Conservation (phyloP, 2,888 invertebrate species). For the Athalia cordata region DNA sequence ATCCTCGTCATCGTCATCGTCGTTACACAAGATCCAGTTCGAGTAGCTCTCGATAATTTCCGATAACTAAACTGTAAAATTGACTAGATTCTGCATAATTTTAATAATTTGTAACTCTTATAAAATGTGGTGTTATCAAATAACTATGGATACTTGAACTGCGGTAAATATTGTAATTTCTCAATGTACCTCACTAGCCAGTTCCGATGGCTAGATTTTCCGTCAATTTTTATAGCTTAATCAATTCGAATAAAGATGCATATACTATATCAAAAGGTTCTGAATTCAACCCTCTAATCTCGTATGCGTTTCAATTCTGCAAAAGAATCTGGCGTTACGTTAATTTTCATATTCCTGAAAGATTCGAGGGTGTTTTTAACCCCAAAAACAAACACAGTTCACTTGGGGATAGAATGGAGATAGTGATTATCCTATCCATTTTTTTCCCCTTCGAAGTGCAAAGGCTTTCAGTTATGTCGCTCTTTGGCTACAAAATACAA, state of each 20-base stretch:
- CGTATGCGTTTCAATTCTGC: not conserved
- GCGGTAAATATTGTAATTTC: constrained; percentile 29
- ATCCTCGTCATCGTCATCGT: constrained; percentile 77
- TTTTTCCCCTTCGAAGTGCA: too few species aligned
- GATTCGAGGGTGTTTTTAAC: too few species aligned
- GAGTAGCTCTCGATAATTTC: constrained; percentile 80
- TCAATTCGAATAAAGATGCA: constrained; percentile 23
- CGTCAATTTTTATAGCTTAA: not conserved
- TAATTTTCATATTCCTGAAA: too few species aligned
- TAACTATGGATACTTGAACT: constrained; percentile 24
- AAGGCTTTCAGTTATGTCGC: too few species aligned
- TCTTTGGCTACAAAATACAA: too few species aligned
- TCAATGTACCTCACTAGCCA: not conserved
- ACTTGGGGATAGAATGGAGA: too few species aligned
- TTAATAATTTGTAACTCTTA: not conserved
- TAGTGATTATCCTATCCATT: too few species aligned
- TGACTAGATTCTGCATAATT: constrained; percentile 3
- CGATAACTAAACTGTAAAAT: not conserved
- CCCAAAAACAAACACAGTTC: too few species aligned
- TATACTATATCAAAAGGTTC: not conserved
- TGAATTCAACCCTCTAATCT: not conserved
- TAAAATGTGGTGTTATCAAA: constrained; percentile 26
- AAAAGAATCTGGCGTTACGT: too few species aligned
- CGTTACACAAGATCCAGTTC: constrained; percentile 85
- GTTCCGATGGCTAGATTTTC: not conserved